phyloP scores from a whole-genome alignment of 2,888 invertebrate genomes.

The Agrochola litura region DNA sequence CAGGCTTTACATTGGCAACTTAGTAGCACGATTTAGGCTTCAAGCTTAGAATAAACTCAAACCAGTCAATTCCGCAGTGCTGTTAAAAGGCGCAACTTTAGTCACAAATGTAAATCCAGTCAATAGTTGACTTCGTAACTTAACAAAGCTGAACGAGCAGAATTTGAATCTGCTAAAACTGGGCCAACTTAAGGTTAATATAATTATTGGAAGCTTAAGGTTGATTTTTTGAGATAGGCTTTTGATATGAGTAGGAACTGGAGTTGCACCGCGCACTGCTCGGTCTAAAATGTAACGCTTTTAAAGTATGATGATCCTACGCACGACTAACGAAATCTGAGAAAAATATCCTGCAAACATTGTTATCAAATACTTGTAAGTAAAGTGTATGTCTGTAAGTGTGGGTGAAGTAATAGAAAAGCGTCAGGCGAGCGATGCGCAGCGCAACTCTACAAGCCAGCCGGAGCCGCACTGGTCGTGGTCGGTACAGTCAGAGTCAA shows the following conservation, averaged over 20 bases:
- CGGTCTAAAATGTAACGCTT: conserved; percentile 7
- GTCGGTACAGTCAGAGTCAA: neutral
- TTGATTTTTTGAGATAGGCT: neutral
- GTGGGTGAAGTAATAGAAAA: conserved; percentile 52
- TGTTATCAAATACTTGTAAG: conserved; percentile 14
- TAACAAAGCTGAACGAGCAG: too few species aligned
- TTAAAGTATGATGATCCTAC: conserved; percentile 1
- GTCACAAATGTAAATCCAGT: conserved; percentile 3
- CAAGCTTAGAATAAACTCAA: neutral
- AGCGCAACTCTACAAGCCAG: conserved; percentile 73
- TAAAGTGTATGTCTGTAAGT: conserved; percentile 45
- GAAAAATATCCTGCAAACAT: conserved; percentile 27
- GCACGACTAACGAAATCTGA: neutral
- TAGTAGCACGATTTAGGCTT: neutral
- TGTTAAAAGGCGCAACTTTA: neutral
- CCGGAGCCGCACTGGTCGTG: conserved; percentile 70
- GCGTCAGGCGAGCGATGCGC: conserved; percentile 63
- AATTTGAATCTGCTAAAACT: too few species aligned
- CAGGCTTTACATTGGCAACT: conserved; percentile 2
- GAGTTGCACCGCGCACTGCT: conserved; percentile 64
- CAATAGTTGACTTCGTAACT: neutral
- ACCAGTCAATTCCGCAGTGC: too few species aligned
- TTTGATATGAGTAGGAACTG: neutral
- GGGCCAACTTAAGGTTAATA: neutral
- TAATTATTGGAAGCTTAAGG: neutral